Base-by-base conservation (phyloP, 1,140 invertebrate genomes). In the Temnothorax longispinosus region DNA sequence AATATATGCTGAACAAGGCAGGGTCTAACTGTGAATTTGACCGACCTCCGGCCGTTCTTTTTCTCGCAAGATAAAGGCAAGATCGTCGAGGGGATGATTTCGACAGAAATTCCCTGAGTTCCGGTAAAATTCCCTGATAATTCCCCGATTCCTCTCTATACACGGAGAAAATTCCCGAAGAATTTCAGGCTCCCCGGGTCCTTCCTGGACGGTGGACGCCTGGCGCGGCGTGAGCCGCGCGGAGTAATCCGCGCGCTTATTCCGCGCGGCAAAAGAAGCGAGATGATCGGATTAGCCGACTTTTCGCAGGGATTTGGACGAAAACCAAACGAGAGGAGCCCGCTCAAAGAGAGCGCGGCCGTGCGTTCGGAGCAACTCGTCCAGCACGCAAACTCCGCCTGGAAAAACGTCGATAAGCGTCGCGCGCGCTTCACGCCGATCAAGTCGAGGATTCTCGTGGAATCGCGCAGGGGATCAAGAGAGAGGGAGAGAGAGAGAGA, bases 391-490 rank as follows among this genome's bases (percentile, higher is more conserved):
- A 92, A 78, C 93, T 93, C 94, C 81, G 62, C 64, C 0, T 75
- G 41, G 87, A 92, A 94, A 94, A 94, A 95, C 92, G 94, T 95
- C 94, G 92, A 95, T 95, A 95, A 94, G 91, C 89, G 90, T 58
- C 84, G 85, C 72, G 85, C 74, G 85, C 74, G 78, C 56, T 60
- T 67, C 64, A 44, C 47, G 71, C 58, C 50, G 76, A 54, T 75
- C 58, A 47, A 65, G 75, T 85, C 54, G 81, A 60, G 87, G 38
- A 6, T 38, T 21, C 4, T 82, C 76, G 64, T 82, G 82, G 60
- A 27, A 7, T 35, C 18, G 15, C 8, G 38, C 35, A 41, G 21
- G 47, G 27, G 44, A 64, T 75, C 72, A n/a, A 27, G 35, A 58
- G 11, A 75, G 44, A 13, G 11, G 2, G 6, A 38, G 38, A 38